A percentile compares a stretch with the other conserved stretches of the same genome.
Evolutionary conservation across 2,797 vertebrate genomes (phyloP).

Genomic region (Hyperoplus immaculatus): DNA sequence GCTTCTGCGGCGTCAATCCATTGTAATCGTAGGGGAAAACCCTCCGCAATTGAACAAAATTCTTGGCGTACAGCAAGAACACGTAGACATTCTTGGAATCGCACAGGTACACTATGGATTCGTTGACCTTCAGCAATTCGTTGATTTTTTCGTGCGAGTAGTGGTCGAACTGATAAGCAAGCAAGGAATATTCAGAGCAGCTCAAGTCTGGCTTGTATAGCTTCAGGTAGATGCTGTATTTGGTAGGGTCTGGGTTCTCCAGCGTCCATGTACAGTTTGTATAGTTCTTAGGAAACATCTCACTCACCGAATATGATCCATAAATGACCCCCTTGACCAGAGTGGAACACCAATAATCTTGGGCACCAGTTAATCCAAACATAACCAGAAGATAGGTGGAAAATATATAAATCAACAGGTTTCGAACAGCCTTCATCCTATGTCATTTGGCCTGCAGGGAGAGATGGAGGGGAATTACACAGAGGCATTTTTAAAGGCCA

Average conservation of each 20-base stretch:
- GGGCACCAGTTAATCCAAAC: conserved; percentile 99
- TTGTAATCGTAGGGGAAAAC: conserved; percentile 93
- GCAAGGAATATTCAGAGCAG: conserved; percentile 97
- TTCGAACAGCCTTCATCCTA: conserved; percentile 99
- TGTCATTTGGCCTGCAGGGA: conserved; percentile 99
- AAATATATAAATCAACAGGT: conserved; percentile 99
- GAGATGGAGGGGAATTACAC: conserved; percentile 88
- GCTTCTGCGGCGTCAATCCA: conserved; percentile 93
- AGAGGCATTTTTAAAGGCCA: conserved; percentile 48
- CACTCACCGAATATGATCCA: conserved; percentile 99
- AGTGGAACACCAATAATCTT: conserved; percentile 99
- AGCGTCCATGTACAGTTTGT: conserved; percentile 99
- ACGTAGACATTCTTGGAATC: conserved; percentile 96
- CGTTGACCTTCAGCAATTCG: conserved; percentile 96
- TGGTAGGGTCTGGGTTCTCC: conserved; percentile 99
- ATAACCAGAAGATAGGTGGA: conserved; percentile 99
- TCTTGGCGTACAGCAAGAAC: conserved; percentile 99
- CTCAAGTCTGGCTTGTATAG: conserved; percentile 99
- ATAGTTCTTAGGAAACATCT: conserved; percentile 99
- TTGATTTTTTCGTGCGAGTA: conserved; percentile 99
- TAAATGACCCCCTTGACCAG: conserved; percentile 99
- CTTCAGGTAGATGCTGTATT: conserved; percentile 99
- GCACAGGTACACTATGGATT: conserved; percentile 98
- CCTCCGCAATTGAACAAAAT: conserved; percentile 97
- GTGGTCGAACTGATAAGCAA: conserved; percentile 99